Conservation (phyloP, 2,797 vertebrate species). For the Lagodon rhomboides region DNA sequence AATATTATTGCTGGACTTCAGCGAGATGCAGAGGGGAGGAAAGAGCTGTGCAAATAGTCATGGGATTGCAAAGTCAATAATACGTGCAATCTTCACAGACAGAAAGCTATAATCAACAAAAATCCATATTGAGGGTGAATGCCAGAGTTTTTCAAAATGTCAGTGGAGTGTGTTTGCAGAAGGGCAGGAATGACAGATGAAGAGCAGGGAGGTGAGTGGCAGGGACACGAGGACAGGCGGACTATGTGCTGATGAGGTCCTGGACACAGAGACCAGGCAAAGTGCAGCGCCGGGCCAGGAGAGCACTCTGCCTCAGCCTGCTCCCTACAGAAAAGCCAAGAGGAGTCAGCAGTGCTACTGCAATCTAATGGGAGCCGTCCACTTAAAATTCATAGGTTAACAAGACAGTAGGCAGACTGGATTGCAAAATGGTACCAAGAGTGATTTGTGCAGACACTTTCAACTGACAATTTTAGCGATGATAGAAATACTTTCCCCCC, state of each 20-base stretch:
- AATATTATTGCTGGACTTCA: slow-evolving; percentile 76
- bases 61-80: slow-evolving; percentile 87
- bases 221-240: slow-evolving; percentile 73
- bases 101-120: slow-evolving; percentile 87
- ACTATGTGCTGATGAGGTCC: slow-evolving; percentile 82
- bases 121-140: slow-evolving; percentile 88
- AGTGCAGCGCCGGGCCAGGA: slow-evolving; percentile 68
- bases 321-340: slow-evolving; percentile 70
- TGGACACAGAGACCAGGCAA: slow-evolving; percentile 76
- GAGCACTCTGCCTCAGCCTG: slow-evolving; percentile 71
- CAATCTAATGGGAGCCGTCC: slow-evolving; percentile 67
- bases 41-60: slow-evolving; percentile 87
- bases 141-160: slow-evolving; percentile 89
- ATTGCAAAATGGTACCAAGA: slow-evolving; percentile 64
- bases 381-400: slow-evolving; percentile 79
- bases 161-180: slow-evolving; percentile 86
- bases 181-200: slow-evolving; percentile 88
- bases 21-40: slow-evolving; percentile 65
- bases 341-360: slow-evolving; percentile 68
- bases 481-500: slow-evolving; percentile 65
- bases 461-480: slow-evolving; percentile 55
- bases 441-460: slow-evolving; percentile 68
- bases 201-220: slow-evolving; percentile 80
- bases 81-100: slow-evolving; percentile 84
- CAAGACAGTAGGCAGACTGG: slow-evolving; percentile 66